phyloP scores from a whole-genome alignment of 2,888 invertebrate species.

The Barypeithes pellucidus region DNA sequence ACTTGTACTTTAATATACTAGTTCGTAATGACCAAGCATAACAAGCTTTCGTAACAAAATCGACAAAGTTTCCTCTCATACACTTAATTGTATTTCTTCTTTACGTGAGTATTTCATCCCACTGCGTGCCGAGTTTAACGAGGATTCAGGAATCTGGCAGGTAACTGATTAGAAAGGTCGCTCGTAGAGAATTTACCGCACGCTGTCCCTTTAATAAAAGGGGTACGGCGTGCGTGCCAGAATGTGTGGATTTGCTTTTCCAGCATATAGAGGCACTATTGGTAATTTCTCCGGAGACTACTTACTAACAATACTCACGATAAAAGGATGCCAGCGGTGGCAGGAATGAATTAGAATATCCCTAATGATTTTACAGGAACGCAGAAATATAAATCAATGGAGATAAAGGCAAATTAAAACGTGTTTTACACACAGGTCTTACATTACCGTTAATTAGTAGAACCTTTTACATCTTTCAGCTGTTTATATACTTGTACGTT shows the following conservation, averaged over 20 bases:
- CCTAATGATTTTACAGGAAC: slow-evolving; percentile 29
- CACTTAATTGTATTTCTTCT: too few species aligned
- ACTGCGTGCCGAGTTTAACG: slow-evolving; percentile 32
- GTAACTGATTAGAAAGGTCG: slow-evolving; percentile 49
- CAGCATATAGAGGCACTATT: slow-evolving; percentile 44
- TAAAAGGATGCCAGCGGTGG: slow-evolving; percentile 25
- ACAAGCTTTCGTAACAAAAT: too few species aligned
- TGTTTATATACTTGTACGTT: not conserved
- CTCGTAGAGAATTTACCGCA: slow-evolving; percentile 41
- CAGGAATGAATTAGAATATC: slow-evolving; percentile 41
- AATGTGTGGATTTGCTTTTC: slow-evolving; percentile 47
- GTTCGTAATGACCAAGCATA: too few species aligned
- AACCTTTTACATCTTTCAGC: not conserved
- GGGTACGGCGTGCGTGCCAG: slow-evolving; percentile 47
- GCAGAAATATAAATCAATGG: slow-evolving; percentile 12
- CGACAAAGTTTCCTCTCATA: too few species aligned
- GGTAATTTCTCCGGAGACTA: slow-evolving; percentile 53
- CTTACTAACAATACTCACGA: slow-evolving; percentile 43
- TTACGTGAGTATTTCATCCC: not conserved
- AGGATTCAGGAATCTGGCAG: slow-evolving; percentile 45
- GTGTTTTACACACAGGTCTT: not conserved
- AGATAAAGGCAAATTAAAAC: not conserved
- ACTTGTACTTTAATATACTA: too few species aligned
- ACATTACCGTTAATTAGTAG: not conserved
- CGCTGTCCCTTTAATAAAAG: slow-evolving; percentile 47